Base-by-base conservation (phyloP, 2,888 invertebrate species). In the Cybosia mesomella region DNA sequence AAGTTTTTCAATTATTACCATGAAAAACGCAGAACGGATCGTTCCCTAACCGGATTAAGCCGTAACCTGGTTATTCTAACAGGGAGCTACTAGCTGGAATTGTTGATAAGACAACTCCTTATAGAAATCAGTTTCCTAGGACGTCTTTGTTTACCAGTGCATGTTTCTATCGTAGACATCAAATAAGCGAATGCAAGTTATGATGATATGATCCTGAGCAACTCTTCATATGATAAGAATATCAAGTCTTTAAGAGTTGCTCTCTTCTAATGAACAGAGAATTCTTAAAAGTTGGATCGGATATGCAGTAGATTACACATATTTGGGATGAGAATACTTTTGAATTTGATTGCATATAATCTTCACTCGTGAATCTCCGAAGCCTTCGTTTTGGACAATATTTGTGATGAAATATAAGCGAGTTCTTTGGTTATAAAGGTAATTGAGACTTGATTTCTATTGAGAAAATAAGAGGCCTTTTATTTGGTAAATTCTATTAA, bases 401-500 rank as follows among this genome's bases (percentile, higher is more conserved):
- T 72, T 72, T 75, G 68, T 54, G 60, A 1, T 1, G 8, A 57
- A 71, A 72, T 61, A 18, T n/a, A 68, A 66, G 58, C 59, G 57
- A n/a, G 67, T 21, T 60, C n/a, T 70, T 71, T 68, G 32, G 24
- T 57, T 36, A 61, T 63, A 68, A 73, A 68, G 65, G 53, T 69
- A 71, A 77, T 67, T 68, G 70, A 74, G 67, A 32, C 34, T 63
- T 59, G 64, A 28, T 62, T 78, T 72, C 13, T 66, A 71, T 80
- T 72, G 71, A 53, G 61, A 54, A 36, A 60, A 21, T 22, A 39
- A 63, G 57, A 66, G 58, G 24, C 53, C 32, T 68, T 71, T 73
- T 64, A 64, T 78, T 72, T 70, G 21, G 64, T 43, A 58, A 67
- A 70, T 65, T 59, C 24, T 11, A 66, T 69, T 71, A 68, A 64